These are phyloP conservation scores for Rhinolophus sinicus DNA, from an alignment of 2,113 vertebrate genomes.

Conservation along the genomic window DNA sequence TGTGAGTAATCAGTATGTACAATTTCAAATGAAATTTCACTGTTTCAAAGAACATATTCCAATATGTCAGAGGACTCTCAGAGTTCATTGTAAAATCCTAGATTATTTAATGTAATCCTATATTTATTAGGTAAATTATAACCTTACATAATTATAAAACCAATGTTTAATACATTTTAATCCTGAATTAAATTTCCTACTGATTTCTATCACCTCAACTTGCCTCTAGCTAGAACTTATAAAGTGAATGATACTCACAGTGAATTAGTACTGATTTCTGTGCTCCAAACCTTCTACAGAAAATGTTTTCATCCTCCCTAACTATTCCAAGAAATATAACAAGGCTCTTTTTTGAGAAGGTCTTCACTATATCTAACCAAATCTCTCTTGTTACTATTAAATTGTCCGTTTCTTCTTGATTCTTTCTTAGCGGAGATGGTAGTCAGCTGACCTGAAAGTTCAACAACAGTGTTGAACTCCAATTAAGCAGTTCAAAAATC, in stretches of 20 bases:
- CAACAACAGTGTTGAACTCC: not conserved
- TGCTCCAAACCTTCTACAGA: constrained; percentile 25
- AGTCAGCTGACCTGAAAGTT: not conserved
- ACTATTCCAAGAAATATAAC: not conserved
- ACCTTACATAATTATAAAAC: constrained; percentile 36
- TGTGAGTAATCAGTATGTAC: not conserved
- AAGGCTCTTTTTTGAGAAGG: not conserved
- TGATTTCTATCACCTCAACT: constrained; percentile 19
- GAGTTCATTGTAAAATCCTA: constrained; percentile 29
- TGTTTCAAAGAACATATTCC: not conserved
- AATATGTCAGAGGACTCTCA: not conserved
- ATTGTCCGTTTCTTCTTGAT: not conserved
- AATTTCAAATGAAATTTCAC: constrained; percentile 30
- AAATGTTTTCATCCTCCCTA: not conserved
- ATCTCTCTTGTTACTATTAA: not conserved
- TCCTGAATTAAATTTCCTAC: constrained; percentile 23
- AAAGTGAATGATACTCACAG: not conserved
- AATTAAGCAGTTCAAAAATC: not conserved
- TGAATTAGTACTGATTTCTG: not conserved
- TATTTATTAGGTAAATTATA: not conserved
- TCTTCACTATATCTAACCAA: not conserved
- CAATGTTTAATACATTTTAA: constrained; percentile 11
- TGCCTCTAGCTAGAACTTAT: not conserved
- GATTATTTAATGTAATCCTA: not conserved
- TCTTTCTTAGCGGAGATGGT: not conserved